Evolutionary conservation across 2,113 vertebrate species (phyloP).

Genomic region (Odocoileus virginianus): DNA sequence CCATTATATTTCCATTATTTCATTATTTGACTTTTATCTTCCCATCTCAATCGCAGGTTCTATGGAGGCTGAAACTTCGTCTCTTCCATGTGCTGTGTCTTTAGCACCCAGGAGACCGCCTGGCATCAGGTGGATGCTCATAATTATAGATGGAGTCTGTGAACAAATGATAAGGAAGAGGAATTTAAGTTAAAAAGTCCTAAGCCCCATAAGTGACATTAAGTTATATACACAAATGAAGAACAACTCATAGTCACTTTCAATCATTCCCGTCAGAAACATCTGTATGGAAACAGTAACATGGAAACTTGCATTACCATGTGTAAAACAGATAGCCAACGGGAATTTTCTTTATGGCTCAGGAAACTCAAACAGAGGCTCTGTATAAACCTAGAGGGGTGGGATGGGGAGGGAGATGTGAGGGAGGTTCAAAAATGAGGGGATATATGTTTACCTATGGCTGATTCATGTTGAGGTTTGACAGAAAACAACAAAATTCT

Average conservation of each 20-base stretch:
- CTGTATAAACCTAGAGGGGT: neutral
- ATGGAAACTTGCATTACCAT: neutral
- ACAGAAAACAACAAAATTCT: neutral
- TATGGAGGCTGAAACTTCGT: neutral
- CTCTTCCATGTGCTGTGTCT: neutral
- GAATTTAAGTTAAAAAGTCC: neutral
- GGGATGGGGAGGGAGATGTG: neutral
- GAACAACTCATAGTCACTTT: neutral
- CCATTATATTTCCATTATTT: neutral
- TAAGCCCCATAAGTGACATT: neutral
- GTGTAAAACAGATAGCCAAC: neutral
- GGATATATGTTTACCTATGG: neutral
- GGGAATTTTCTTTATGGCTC: neutral
- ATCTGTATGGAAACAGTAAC: neutral
- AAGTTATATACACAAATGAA: neutral
- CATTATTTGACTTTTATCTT: neutral
- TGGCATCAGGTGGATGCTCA: neutral
- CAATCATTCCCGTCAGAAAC: neutral
- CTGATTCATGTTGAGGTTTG: neutral
- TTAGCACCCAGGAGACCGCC: neutral
- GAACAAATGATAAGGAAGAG: neutral
- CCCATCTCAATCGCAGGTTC: neutral
- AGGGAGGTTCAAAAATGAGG: neutral
- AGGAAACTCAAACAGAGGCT: neutral
- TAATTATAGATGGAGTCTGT: neutral